Percentiles rank a stretch among this genome's conserved stretches.
Conservation (phyloP, 2,113 vertebrate genomes). For the Cyanistes caeruleus region DNA sequence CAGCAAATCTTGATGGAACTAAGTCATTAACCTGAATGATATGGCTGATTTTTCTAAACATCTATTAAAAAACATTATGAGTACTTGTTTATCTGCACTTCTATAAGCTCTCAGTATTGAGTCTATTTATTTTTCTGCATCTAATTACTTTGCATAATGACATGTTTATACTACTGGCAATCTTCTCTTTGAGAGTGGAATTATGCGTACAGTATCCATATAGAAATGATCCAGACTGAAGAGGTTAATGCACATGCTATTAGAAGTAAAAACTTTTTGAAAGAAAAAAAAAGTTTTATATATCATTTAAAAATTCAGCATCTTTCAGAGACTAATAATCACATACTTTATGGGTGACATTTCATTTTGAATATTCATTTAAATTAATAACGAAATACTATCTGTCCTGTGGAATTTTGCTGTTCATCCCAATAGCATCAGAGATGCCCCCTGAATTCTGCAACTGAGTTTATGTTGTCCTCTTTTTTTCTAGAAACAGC, state of each 20-base stretch:
- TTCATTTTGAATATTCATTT: background rate
- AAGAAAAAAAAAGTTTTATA: background rate
- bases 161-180: slow-evolving; percentile 58
- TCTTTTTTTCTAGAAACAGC: background rate
- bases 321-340: background rate
- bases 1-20: slow-evolving; percentile 23
- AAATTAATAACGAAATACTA: background rate
- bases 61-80: slow-evolving; percentile 49
- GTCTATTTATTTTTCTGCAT: slow-evolving; percentile 57
- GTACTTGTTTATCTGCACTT: slow-evolving; percentile 41
- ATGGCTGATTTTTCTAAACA: slow-evolving; percentile 53
- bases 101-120: slow-evolving; percentile 22
- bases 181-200: slow-evolving; percentile 20
- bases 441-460: background rate
- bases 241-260: background rate
- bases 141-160: slow-evolving; percentile 66
- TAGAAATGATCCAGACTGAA: background rate
- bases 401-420: background rate
- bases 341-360: background rate
- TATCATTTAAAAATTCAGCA: background rate
- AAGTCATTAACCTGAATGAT: slow-evolving; percentile 60
- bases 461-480: background rate
- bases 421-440: background rate
- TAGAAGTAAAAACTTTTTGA: background rate
- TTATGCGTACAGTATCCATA: background rate